A percentile compares a stretch with the other conserved stretches of the same genome.
These are phyloP conservation scores for Cephus nigrinus DNA, from an alignment of 2,888 invertebrate species.

Conservation along the genomic window DNA sequence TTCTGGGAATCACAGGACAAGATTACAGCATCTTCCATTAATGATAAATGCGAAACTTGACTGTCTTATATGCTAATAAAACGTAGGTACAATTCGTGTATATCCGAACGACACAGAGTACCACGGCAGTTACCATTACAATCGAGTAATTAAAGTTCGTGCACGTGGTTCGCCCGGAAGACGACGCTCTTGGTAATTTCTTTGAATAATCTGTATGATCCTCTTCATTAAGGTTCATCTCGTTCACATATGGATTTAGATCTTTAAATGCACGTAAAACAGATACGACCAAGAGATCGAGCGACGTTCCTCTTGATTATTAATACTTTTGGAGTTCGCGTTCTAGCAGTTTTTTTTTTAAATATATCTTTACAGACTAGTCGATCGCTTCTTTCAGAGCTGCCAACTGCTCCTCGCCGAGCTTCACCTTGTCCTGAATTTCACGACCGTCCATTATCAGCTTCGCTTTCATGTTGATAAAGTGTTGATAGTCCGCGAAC, in stretches of 20 bases:
- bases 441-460: slow-evolving; percentile 85
- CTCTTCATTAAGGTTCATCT: background rate
- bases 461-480: slow-evolving; percentile 88
- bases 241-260: background rate
- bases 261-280: background rate
- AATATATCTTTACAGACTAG: slow-evolving; percentile 35
- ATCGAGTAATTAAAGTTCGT: background rate
- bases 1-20: slow-evolving; percentile 21
- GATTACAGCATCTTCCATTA: background rate
- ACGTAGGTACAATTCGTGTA: background rate
- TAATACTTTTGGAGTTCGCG: background rate
- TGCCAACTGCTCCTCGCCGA: slow-evolving; percentile 82
- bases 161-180: background rate
- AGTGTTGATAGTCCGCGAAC: slow-evolving; percentile 84
- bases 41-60: background rate
- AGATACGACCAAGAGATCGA: background rate
- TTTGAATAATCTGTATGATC: background rate
- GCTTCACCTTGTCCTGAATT: slow-evolving; percentile 84
- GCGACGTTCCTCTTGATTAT: background rate
- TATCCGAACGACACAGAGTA: background rate
- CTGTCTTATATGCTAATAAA: background rate
- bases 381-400: slow-evolving; percentile 75
- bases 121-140: background rate
- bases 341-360: background rate
- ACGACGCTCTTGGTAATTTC: background rate